Evolutionary conservation across 2,888 invertebrate genomes (phyloP).

Genomic region (Cheilosia vulpina): DNA sequence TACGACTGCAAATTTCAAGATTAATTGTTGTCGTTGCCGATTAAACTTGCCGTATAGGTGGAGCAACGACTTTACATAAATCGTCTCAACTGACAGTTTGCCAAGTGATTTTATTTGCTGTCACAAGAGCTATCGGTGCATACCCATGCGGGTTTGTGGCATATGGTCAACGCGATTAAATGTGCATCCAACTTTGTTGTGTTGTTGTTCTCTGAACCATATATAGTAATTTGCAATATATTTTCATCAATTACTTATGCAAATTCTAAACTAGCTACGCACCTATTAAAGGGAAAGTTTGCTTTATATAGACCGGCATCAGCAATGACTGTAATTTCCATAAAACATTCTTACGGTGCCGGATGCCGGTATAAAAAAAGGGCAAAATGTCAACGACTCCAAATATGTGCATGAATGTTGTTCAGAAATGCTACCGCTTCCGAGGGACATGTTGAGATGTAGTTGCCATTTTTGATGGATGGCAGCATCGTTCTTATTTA

Average conservation of each 20-base stretch:
- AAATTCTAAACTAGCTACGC: not conserved
- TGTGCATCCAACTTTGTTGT: slow-evolving; percentile 20
- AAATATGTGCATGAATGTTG: too few relatives aligned
- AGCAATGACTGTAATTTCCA: not conserved
- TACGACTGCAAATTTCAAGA: slow-evolving; percentile 25
- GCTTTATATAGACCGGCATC: not conserved
- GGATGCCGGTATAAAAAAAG: not conserved
- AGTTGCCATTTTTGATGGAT: too few relatives aligned
- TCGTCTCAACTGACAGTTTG: slow-evolving; percentile 40
- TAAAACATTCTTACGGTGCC: not conserved
- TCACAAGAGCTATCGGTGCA: slow-evolving; percentile 28
- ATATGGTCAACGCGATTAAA: slow-evolving; percentile 43
- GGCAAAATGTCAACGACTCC: too few relatives aligned
- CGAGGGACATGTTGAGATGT: too few relatives aligned
- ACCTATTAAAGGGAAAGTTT: not conserved
- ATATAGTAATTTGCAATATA: slow-evolving; percentile 14
- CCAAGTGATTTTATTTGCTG: slow-evolving; percentile 25
- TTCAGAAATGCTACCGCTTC: too few relatives aligned
- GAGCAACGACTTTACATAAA: slow-evolving; percentile 43
- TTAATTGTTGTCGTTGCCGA: slow-evolving; percentile 19
- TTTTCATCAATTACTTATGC: not conserved
- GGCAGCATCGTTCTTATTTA: too few relatives aligned
- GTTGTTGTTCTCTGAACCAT: not conserved
- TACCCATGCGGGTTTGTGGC: slow-evolving; percentile 12
- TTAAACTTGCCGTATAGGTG: not conserved